Conservation (phyloP, 2,797 vertebrate genomes). For the Ispidina lecontei region DNA sequence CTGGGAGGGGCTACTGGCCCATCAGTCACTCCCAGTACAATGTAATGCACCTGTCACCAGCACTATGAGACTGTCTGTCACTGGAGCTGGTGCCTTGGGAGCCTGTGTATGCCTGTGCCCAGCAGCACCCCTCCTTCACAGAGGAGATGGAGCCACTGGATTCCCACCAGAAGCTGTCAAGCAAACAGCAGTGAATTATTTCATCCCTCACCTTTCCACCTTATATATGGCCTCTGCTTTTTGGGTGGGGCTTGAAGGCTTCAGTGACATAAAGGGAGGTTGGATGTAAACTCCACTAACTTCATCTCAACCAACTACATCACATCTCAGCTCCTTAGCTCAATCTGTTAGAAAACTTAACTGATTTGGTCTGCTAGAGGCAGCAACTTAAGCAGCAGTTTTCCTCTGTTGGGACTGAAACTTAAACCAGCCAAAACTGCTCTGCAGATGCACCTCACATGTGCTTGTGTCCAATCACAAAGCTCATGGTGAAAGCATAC, state of each 20-base stretch:
- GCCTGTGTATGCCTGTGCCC: too few relatives aligned
- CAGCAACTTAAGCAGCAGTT: neutral
- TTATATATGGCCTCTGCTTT: neutral
- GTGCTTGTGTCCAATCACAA: neutral
- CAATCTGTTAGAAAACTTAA: neutral
- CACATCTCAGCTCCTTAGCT: neutral
- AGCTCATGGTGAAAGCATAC: neutral
- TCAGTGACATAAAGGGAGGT: neutral
- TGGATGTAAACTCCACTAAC: neutral
- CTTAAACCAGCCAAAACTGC: neutral
- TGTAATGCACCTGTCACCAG: accelerated
- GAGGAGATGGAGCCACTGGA: neutral
- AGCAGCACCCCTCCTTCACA: neutral
- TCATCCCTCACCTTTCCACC: neutral
- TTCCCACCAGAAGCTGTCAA: neutral
- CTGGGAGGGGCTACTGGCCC: neutral
- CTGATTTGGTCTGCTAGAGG: neutral
- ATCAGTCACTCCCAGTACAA: neutral
- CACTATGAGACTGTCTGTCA: accelerated
- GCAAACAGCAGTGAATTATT: neutral
- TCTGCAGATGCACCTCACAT: neutral
- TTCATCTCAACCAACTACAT: neutral
- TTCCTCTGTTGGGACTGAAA: neutral
- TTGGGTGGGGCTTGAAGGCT: neutral
- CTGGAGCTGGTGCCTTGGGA: neutral